Evolutionary conservation across 2,797 vertebrate genomes (phyloP), one percentile per base, ranked within the genome.

Genomic region (Paratrypauchen microcephalus): DNA sequence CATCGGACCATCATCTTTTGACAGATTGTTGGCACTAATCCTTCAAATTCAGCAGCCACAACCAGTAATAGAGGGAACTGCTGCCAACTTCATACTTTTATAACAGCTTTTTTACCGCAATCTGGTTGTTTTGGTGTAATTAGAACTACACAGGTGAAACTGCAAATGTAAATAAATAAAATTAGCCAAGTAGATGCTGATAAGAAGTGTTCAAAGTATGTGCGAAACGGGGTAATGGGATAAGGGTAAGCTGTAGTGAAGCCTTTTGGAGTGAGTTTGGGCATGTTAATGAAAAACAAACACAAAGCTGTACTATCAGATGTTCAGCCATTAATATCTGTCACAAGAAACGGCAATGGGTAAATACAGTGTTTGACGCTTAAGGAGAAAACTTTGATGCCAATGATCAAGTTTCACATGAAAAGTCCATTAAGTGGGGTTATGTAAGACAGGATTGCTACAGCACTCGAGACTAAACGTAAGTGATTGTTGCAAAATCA

Each of bases 1-100:
- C 88, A 75, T 55, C 78, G 65, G 81, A 90, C 86, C 88, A 89
- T 93, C 83, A 86, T 82, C 61, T 84, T 74, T 69, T 87, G 74
- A 64, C 71, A 85, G 68, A 78, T 71, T 60, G 66, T 13, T 56
- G 75, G 63, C 67, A 79, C 89, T 86, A 84, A 90, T 88, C 87
- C 67, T 72, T 88, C 78, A 86, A 74, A 71, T 48, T 61, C 32
- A 32, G 52, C 56, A 71, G 68, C 79, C 59, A n/a, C 48, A 70
- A 75, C 26, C 76, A 79, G 77, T 79, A 88, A 88, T 48, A n/a
- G 15, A 56, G 61, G 56, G 28, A 58, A 2, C 26, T 19, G 11
- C 54, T 64, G 85, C 86, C 89, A 89, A 81, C 5, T 70, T 47
- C 26, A 4, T 19, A 12, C 28, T 70, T 72, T 48, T 57, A 18